Evolutionary conservation across 2,888 invertebrate species (phyloP).

Genomic region (Formica aserva): DNA sequence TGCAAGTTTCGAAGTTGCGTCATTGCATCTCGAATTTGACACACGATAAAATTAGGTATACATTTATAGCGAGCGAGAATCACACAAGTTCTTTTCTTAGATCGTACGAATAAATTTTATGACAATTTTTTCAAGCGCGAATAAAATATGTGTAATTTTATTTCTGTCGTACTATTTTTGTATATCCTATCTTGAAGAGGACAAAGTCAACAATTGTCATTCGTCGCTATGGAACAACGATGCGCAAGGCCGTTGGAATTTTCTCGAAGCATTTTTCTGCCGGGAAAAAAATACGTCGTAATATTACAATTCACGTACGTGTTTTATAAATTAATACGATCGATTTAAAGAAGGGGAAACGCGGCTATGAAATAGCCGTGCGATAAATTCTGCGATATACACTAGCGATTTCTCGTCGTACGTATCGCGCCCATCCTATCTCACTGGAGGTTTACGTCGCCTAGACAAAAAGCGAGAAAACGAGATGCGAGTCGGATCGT

Average conservation of each 20-base stretch:
- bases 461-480: conserved; percentile 37
- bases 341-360: not conserved
- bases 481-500: conserved; percentile 21
- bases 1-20: not conserved
- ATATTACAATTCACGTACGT: not conserved
- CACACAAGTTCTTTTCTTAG: not conserved
- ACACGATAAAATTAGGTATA: not conserved
- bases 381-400: conserved; percentile 47
- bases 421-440: conserved; percentile 41
- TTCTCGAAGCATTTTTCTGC: conserved; percentile 1
- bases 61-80: not conserved
- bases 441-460: conserved; percentile 21
- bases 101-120: not conserved
- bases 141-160: not conserved
- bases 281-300: not conserved
- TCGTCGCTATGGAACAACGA: conserved; percentile 52
- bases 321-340: conserved; percentile 1
- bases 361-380: too few species aligned
- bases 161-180: conserved; percentile 17
- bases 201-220: conserved; percentile 11
- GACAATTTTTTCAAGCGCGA: conserved; percentile 4
- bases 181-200: conserved; percentile 15
- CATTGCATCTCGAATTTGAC: not conserved
- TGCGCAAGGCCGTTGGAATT: conserved; percentile 22
- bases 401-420: conserved; percentile 35